Evolutionary conservation across 1,140 invertebrate genomes (phyloP).

Genomic region (Battus philenor): DNA sequence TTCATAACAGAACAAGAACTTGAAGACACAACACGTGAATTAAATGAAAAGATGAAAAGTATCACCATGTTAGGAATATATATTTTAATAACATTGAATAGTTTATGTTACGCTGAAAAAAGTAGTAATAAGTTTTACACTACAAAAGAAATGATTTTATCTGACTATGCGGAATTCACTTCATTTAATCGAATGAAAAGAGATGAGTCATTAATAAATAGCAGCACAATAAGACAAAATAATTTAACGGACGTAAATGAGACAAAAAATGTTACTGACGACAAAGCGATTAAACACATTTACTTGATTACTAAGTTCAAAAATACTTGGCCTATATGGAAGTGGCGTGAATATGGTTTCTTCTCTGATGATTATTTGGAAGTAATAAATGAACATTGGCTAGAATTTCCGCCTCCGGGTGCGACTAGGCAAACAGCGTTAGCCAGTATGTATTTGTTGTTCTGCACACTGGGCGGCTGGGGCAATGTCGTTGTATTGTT

Average conservation of each 20-base stretch:
- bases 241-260: conserved; percentile 16
- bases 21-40: conserved; percentile 37
- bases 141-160: conserved; percentile 18
- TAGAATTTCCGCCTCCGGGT: conserved; percentile 78
- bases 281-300: conserved; percentile 18
- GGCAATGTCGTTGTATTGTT: conserved; percentile 81
- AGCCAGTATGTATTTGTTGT: conserved; percentile 77
- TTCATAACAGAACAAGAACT: conserved; percentile 35
- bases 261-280: conserved; percentile 26
- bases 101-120: too few species aligned
- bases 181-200: conserved; percentile 1
- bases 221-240: conserved; percentile 7
- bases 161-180: background rate
- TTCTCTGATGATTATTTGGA: conserved; percentile 77
- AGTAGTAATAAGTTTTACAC: conserved; percentile 22
- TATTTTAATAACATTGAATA: conserved; percentile 27
- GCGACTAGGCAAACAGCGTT: conserved; percentile 75
- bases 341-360: conserved; percentile 71
- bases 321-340: conserved; percentile 65
- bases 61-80: conserved; percentile 30
- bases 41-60: conserved; percentile 36
- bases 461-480: conserved; percentile 78
- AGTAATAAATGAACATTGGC: conserved; percentile 81
- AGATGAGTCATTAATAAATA: background rate
- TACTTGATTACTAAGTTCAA: conserved; percentile 52